Conservation (phyloP, 2,797 vertebrate genomes). For the Podarcis siculus region DNA sequence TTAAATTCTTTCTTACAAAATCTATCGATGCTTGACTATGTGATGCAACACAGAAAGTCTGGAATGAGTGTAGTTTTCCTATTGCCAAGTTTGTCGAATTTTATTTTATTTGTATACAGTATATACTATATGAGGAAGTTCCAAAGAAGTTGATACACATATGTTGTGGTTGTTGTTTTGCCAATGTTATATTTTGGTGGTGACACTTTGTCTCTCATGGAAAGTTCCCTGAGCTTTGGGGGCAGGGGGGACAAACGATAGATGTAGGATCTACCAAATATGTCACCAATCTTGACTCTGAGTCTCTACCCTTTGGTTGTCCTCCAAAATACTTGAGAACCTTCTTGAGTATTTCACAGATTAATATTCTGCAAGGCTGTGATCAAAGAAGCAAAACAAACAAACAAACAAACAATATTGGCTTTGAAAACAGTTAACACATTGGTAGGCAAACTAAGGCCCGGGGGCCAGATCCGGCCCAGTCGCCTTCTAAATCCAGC, state of each 20-base stretch:
- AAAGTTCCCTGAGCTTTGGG: too few species aligned
- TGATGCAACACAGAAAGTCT: not conserved
- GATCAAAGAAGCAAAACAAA: not conserved
- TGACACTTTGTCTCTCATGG: not conserved
- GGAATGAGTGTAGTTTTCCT: not conserved
- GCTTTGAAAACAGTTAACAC: too few species aligned
- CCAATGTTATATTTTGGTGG: not conserved
- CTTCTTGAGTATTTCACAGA: not conserved
- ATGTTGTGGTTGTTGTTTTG: not conserved
- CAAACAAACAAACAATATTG: too few species aligned
- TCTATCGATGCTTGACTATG: not conserved
- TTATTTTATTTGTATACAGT: not conserved
- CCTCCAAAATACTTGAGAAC: not conserved
- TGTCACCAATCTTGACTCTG: not conserved
- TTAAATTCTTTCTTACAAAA: conserved; percentile 38
- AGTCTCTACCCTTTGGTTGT: not conserved
- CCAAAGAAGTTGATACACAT: not conserved
- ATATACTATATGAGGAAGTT: not conserved
- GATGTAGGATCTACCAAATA: not conserved
- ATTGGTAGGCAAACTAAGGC: too few species aligned
- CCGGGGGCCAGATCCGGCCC: too few species aligned
- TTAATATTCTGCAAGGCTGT: not conserved
- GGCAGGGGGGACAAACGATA: too few species aligned
- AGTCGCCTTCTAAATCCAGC: too few species aligned
- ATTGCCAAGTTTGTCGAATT: not conserved